These are phyloP conservation scores for Nemopilema nomurai DNA, from an alignment of 30 jellyfish, hydroid and myxozoan genomes.

Conservation along the genomic window DNA sequence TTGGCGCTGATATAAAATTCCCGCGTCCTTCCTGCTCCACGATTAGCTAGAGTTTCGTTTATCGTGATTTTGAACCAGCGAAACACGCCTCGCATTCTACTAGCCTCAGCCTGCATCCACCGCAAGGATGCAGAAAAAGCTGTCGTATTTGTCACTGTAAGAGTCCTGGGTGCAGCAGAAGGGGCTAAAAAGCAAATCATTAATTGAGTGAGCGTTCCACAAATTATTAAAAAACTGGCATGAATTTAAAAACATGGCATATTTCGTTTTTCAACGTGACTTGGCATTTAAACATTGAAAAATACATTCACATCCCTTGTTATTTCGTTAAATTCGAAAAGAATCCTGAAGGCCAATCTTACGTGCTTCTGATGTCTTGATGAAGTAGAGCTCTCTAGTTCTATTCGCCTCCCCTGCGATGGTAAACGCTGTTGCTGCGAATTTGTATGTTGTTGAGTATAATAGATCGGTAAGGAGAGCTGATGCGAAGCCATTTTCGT, in stretches of 20 bases:
- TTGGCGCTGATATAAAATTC: background rate
- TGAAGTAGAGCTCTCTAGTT: background rate
- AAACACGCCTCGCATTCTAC: slow-evolving; percentile 27
- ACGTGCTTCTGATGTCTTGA: slow-evolving; percentile 58
- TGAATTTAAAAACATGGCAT: no score
- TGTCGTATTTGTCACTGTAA: slow-evolving; percentile 18
- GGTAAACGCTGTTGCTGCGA: slow-evolving; percentile 47
- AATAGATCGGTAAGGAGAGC: slow-evolving; percentile 22
- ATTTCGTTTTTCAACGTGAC: no score
- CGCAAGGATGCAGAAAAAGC: background rate
- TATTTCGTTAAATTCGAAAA: no score
- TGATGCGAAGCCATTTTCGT: background rate
- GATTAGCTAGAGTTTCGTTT: slow-evolving; percentile 40
- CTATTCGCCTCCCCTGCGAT: slow-evolving; percentile 37
- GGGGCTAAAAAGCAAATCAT: slow-evolving; percentile 37
- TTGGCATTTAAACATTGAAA: no score
- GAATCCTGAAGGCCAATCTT: background rate
- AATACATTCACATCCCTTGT: no score
- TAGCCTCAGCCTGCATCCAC: slow-evolving; percentile 38
- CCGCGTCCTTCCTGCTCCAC: slow-evolving; percentile 8
- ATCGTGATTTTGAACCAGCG: slow-evolving; percentile 17
- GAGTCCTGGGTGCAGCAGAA: slow-evolving; percentile 43
- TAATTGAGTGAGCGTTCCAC: background rate
- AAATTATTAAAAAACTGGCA: no score
- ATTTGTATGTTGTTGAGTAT: slow-evolving; percentile 32